Percentiles rank a stretch among this genome's conserved stretches.
phyloP scores from a whole-genome alignment of 2,888 invertebrate species.

The Chaetogeoica ovagalla region DNA sequence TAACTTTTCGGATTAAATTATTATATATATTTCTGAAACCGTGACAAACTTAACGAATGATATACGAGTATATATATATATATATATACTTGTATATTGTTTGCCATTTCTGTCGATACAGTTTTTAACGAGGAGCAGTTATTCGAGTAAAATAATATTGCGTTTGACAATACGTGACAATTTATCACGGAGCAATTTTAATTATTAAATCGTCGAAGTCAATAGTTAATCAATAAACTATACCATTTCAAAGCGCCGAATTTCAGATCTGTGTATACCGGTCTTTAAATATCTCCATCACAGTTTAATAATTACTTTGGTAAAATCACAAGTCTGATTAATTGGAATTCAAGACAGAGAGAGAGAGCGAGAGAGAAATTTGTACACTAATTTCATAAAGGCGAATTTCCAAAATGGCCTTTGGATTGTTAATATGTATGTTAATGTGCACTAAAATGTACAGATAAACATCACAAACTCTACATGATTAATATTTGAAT shows the following conservation, averaged over 20 bases:
- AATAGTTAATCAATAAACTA: neutral
- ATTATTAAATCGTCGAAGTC: neutral
- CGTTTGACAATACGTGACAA: too few species aligned
- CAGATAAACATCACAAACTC: constrained; percentile 11
- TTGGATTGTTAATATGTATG: constrained; percentile 4
- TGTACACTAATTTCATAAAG: constrained; percentile 6
- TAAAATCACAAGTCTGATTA: constrained; percentile 25
- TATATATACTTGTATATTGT: too few species aligned
- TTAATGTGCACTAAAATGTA: constrained; percentile 1
- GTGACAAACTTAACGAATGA: too few species aligned
- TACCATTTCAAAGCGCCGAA: neutral
- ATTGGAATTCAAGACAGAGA: neutral
- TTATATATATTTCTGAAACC: too few species aligned
- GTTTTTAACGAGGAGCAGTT: too few species aligned
- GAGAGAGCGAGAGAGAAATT: neutral
- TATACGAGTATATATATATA: too few species aligned
- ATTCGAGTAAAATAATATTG: too few species aligned
- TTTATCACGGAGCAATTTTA: too few species aligned
- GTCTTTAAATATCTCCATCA: neutral
- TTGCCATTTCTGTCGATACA: too few species aligned
- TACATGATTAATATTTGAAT: constrained; percentile 9
- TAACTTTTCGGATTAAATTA: too few species aligned
- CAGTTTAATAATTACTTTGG: constrained; percentile 12
- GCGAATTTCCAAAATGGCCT: constrained; percentile 10
- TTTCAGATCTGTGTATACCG: neutral